Percentiles rank a stretch among this genome's conserved stretches.
These are phyloP conservation scores for Paradoxurus hermaphroditus DNA, from an alignment of 2,113 vertebrate genomes.

Conservation along the genomic window DNA sequence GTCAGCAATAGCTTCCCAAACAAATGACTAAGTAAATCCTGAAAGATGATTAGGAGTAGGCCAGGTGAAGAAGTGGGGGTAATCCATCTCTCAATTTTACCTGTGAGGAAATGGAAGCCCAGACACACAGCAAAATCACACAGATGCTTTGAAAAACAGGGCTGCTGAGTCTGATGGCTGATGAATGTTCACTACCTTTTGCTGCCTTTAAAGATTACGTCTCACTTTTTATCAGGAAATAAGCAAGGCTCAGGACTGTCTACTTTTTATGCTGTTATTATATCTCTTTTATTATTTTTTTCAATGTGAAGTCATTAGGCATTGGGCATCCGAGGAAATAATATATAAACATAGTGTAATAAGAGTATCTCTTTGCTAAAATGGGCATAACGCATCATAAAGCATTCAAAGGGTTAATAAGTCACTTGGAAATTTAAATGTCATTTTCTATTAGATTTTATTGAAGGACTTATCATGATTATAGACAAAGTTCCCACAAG, in stretches of 20 bases:
- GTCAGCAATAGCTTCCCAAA: neutral
- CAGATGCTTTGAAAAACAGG: neutral
- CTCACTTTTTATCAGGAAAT: neutral
- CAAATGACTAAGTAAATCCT: neutral
- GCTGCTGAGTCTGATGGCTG: neutral
- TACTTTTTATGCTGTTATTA: neutral
- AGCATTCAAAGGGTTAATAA: slow-evolving; percentile 57
- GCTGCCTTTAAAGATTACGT: neutral
- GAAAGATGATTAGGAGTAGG: neutral
- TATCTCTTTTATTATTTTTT: neutral
- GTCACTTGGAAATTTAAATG: slow-evolving; percentile 71
- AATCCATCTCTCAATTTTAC: neutral
- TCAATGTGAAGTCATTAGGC: neutral
- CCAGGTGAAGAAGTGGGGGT: neutral
- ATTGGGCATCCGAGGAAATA: neutral
- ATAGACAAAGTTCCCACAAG: slow-evolving; percentile 82
- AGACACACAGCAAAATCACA: neutral
- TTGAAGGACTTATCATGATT: slow-evolving; percentile 74
- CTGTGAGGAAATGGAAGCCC: neutral
- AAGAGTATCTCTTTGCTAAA: neutral
- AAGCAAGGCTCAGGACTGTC: neutral
- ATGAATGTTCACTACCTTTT: neutral
- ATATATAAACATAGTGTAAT: neutral
- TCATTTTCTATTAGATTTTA: slow-evolving; percentile 72
- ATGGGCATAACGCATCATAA: neutral